Evolutionary conservation across 2,888 invertebrate genomes (phyloP).

Genomic region (Sussaba pulchella): DNA sequence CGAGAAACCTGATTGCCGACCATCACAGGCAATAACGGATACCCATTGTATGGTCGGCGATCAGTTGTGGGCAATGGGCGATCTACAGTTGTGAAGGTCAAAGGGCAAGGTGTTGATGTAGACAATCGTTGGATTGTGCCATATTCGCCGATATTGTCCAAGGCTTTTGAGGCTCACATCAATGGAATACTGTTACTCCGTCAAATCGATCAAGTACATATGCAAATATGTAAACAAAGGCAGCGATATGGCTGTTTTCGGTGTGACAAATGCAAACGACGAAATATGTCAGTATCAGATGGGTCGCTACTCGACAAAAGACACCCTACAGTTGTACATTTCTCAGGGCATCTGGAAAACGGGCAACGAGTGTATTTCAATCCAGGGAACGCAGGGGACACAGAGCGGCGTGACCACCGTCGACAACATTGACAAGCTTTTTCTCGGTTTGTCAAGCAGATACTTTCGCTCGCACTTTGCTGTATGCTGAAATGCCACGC

Average conservation of each 20-base stretch:
- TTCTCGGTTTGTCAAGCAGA: not conserved
- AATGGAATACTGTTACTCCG: slow-evolving; percentile 37
- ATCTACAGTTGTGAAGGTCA: not conserved
- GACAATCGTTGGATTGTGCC: slow-evolving; percentile 25
- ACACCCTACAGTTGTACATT: not conserved
- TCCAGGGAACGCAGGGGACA: slow-evolving; percentile 9
- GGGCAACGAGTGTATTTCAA: slow-evolving; percentile 70
- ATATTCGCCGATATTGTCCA: slow-evolving; percentile 57
- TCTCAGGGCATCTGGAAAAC: slow-evolving; percentile 70
- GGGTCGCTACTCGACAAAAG: not conserved
- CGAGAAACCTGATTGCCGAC: slow-evolving; percentile 4
- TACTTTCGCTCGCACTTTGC: not conserved
- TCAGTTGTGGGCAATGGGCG: not conserved
- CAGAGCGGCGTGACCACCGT: not conserved
- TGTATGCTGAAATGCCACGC: not conserved
- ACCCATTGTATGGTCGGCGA: slow-evolving; percentile 2
- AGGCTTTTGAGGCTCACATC: slow-evolving; percentile 75
- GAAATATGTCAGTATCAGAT: no score
- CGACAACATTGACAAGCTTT: not conserved
- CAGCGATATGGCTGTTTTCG: slow-evolving; percentile 58
- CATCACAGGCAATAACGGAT: slow-evolving; percentile 1
- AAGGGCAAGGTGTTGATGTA: not conserved
- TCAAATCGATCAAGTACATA: slow-evolving; percentile 43
- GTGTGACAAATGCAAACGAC: no score
- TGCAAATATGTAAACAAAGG: slow-evolving; percentile 78